phyloP scores from a whole-genome alignment of 2,113 vertebrate genomes.

The Dissostichus mawsoni region DNA sequence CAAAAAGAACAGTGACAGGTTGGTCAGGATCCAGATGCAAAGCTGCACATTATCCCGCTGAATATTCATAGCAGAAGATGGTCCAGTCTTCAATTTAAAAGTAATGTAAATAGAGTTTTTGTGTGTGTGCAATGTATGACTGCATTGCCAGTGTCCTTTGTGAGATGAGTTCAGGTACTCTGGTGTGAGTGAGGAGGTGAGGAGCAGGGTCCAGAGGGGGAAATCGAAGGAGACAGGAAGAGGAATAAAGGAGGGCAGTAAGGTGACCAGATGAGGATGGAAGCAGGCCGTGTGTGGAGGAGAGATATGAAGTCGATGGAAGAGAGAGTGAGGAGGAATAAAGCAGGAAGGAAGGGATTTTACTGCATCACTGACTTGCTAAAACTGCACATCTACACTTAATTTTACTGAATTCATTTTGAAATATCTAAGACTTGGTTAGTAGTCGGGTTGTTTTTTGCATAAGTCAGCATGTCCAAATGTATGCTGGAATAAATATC shows the following conservation, averaged over 20 bases:
- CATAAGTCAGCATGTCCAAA: not conserved
- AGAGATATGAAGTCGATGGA: slow-evolving; percentile 21
- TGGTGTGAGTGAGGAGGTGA: slow-evolving; percentile 21
- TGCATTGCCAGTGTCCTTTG: slow-evolving; percentile 18
- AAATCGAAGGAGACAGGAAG: too few relatives aligned
- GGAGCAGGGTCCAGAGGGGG: slow-evolving; percentile 1
- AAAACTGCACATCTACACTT: not conserved
- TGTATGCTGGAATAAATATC: not conserved
- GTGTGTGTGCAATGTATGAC: not conserved
- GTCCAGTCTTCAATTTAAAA: slow-evolving; percentile 11
- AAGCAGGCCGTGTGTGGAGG: not conserved
- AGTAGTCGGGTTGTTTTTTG: slow-evolving; percentile 6
- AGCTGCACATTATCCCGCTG: too few relatives aligned
- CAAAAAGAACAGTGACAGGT: too few relatives aligned
- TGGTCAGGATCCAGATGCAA: too few relatives aligned
- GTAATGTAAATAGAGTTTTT: not conserved
- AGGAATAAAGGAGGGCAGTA: slow-evolving; percentile 3
- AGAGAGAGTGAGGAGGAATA: not conserved
- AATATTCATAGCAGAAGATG: slow-evolving; percentile 13
- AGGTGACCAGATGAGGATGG: slow-evolving; percentile 20
- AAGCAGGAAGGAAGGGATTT: not conserved
- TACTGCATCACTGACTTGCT: slow-evolving; percentile 12
- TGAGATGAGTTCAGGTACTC: slow-evolving; percentile 31
- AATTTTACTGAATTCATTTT: slow-evolving; percentile 9
- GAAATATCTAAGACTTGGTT: not conserved